These are phyloP conservation scores for Etia nguti DNA, from an alignment of 2,113 vertebrate genomes.

Conservation along the genomic window DNA sequence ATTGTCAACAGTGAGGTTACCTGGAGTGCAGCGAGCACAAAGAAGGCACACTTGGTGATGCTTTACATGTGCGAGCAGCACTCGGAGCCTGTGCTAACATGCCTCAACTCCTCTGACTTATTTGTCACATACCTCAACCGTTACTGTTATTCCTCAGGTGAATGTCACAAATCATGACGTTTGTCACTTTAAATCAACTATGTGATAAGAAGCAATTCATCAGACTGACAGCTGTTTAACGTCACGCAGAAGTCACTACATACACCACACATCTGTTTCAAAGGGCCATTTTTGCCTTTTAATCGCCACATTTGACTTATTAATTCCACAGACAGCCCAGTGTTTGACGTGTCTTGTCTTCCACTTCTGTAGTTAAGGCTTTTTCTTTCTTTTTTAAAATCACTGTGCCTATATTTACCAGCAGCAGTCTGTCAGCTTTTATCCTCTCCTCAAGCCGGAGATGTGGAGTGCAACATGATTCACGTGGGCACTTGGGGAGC, in stretches of 20 bases:
- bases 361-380: neutral
- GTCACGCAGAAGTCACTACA: neutral
- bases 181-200: neutral
- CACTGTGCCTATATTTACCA: constrained; percentile 24
- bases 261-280: neutral
- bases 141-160: neutral
- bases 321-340: neutral
- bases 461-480: constrained; percentile 18
- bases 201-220: neutral
- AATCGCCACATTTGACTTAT: neutral
- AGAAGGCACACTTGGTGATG: neutral
- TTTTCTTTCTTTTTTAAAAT: neutral
- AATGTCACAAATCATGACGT: neutral
- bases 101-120: neutral
- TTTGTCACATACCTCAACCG: constrained; percentile 15
- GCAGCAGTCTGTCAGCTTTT: constrained; percentile 13
- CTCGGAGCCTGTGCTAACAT: constrained; percentile 40
- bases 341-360: constrained; percentile 1
- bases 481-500: constrained; percentile 1
- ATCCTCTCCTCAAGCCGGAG: constrained; percentile 9
- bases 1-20: neutral
- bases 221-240: neutral
- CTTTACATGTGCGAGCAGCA: constrained; percentile 11
- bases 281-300: neutral
- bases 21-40: neutral